Evolutionary conservation across 2,113 vertebrate genomes (phyloP).

Genomic region (Desmodus rotundus): DNA sequence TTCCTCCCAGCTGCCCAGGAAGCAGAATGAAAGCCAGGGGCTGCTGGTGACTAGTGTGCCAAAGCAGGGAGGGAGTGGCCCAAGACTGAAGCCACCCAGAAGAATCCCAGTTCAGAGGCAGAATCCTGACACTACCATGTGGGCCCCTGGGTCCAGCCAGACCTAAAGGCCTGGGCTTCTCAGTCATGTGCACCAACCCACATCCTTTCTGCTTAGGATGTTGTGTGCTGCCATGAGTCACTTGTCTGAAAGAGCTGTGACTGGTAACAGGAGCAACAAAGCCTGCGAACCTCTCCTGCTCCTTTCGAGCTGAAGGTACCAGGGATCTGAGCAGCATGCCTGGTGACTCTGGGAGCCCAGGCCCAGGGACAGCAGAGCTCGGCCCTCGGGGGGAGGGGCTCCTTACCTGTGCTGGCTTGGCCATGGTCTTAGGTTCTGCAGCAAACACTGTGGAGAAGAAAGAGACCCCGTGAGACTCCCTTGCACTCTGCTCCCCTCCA

Average conservation of each 20-base stretch:
- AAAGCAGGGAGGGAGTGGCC: not conserved
- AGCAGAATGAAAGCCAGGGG: not conserved
- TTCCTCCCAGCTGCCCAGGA: not conserved
- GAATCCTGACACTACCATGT: not conserved
- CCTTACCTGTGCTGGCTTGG: slow-evolving; percentile 67
- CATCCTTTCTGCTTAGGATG: not conserved
- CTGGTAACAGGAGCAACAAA: not conserved
- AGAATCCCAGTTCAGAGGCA: not conserved
- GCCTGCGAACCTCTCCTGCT: not conserved
- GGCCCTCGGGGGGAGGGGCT: not conserved
- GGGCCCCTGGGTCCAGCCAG: not conserved
- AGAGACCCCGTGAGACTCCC: not conserved
- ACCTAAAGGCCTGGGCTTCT: not conserved
- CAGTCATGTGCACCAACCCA: not conserved
- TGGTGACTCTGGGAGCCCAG: not conserved
- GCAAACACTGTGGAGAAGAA: slow-evolving; percentile 47
- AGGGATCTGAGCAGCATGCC: no score
- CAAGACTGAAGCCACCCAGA: not conserved
- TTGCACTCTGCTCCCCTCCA: no score
- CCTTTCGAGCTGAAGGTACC: not conserved
- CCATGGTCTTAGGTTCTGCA: slow-evolving; percentile 51
- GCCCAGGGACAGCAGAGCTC: not conserved
- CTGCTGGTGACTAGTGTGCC: not conserved
- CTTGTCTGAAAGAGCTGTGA: not conserved
- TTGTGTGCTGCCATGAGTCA: not conserved